Conservation (phyloP, 2,113 vertebrate species). For the Patagioenas fasciata region DNA sequence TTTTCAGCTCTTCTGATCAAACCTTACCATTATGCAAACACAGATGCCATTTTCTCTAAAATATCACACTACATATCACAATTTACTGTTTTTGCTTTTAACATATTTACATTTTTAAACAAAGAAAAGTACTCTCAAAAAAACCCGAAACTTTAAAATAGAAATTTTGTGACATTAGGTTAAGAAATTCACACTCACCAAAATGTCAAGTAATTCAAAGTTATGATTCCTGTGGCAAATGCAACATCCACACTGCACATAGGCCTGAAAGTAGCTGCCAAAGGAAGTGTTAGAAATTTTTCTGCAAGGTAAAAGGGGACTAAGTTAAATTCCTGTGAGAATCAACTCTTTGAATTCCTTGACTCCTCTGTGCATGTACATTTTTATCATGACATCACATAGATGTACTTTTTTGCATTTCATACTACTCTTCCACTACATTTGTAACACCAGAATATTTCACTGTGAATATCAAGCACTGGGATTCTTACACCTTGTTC, state of each 20-base stretch:
- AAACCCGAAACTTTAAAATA: background rate
- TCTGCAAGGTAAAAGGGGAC: background rate
- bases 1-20: background rate
- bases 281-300: background rate
- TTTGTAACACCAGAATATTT: constrained; percentile 26
- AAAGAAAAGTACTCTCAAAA: too few species aligned
- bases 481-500: constrained; percentile 16
- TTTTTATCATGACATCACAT: background rate
- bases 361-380: background rate
- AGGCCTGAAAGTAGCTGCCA: background rate
- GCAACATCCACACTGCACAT: background rate
- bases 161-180: background rate
- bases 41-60: background rate
- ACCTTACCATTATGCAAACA: background rate
- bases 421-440: background rate
- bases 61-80: background rate
- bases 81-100: background rate
- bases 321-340: constrained; percentile 23
- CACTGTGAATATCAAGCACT: background rate
- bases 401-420: constrained; percentile 5
- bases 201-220: background rate
- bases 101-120: background rate
- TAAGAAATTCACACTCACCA: background rate
- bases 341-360: constrained; percentile 4
- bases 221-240: background rate